Base-by-base conservation (phyloP, 2,888 invertebrate species). In the Drosophila mettleri region DNA sequence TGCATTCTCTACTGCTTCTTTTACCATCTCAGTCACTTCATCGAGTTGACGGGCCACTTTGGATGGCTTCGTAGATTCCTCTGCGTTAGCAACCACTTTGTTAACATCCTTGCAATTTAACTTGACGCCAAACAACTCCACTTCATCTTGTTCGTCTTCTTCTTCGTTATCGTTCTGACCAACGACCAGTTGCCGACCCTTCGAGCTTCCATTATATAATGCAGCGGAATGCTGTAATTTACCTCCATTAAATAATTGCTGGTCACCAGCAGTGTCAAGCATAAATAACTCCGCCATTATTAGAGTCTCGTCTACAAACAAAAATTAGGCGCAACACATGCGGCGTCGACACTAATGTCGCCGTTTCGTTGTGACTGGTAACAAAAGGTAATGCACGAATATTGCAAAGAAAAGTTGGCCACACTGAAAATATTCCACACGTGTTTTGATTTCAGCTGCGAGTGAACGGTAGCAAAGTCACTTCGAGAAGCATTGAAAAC, bases 231-330 rank as follows among this genome's bases (percentile, higher is more conserved):
- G 2, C 8, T 54, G 38, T 3, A 12, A 7, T 10, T n/a, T 38
- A 14, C 69, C 65, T n/a, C 7, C 27, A 54, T 4, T 27, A 18
- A 89, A 61, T 9, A 91, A 69, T 46, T 88, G 72, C n/a, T 85
- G 70, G 54, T 91, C 85, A 6, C 91, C 91, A n/a, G 68, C 65
- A 1, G 89, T 88, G 69, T 92, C 92, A 9, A 91, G 39, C 36
- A 89, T 76, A 77, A 91, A 92, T 16, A 91, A 39, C 22, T 78
- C 74, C 49, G 90, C 82, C 91, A 92, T 74, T 34, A 2, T 91
- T 63, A 68, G 24, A 27, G 9, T 33, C 34, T 16, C 7, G 20
- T 2, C 9, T 22, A 20, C n/a, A 29, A 31, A 29, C 53, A 39
- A 12, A n/a, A 22, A 53, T 57, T 49, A 45, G 8, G 58, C 58